Percentiles rank a stretch among this genome's conserved stretches.
These are phyloP conservation scores for Agriotes lineatus DNA, from an alignment of 2,888 invertebrate genomes.

Conservation along the genomic window DNA sequence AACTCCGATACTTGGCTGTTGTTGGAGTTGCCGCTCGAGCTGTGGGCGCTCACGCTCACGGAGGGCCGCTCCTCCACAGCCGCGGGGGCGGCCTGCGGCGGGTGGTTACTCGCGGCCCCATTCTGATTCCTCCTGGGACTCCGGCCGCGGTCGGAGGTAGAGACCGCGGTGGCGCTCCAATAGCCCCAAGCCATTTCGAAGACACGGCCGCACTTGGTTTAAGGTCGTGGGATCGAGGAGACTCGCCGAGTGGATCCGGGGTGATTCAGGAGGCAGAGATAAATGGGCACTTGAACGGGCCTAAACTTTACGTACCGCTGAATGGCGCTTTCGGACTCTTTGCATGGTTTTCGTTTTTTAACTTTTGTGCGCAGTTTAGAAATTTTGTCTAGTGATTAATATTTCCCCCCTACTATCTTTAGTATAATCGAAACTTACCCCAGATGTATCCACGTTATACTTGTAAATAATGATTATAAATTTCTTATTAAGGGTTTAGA, in stretches of 20 bases:
- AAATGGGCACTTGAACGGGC: not conserved
- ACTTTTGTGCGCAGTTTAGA: not conserved
- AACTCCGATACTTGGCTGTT: constrained; percentile 57
- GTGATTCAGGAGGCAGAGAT: not conserved
- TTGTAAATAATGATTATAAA: too few species aligned
- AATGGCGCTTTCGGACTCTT: constrained; percentile 19
- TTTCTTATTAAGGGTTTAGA: constrained; percentile 22
- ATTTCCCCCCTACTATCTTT: too few species aligned
- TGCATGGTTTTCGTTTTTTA: constrained; percentile 17
- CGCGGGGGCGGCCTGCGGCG: constrained; percentile 58
- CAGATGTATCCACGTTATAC: not conserved
- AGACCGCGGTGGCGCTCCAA: constrained; percentile 91
- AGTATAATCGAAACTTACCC: not conserved
- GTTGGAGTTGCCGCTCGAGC: constrained; percentile 44
- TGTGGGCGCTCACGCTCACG: constrained; percentile 51
- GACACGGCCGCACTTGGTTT: constrained; percentile 19
- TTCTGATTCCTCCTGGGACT: constrained; percentile 79
- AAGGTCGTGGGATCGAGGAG: not conserved
- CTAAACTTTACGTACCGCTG: constrained; percentile 3
- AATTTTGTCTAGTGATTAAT: too few species aligned
- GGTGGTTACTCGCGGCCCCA: constrained; percentile 65
- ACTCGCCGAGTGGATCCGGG: not conserved
- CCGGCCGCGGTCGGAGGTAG: constrained; percentile 78
- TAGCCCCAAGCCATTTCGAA: constrained; percentile 90
- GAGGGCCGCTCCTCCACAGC: constrained; percentile 65